These are phyloP conservation scores for Falco concolor DNA, from an alignment of 2,797 vertebrate genomes.

Conservation along the genomic window DNA sequence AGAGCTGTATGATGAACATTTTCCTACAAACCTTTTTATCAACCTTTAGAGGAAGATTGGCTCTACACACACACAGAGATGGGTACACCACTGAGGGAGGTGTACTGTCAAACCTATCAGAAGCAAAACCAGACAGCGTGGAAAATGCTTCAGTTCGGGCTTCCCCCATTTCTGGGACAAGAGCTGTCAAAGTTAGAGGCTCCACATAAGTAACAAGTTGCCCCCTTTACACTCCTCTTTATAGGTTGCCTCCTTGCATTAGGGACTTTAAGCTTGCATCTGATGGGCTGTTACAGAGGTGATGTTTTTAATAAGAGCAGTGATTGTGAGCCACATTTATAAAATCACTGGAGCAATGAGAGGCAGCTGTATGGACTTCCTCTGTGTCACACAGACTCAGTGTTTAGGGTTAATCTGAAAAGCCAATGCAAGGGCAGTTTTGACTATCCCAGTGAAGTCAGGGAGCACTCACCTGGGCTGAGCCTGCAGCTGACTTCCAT, in stretches of 20 bases:
- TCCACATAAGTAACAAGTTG: background rate
- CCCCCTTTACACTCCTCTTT: background rate
- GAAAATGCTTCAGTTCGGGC: background rate
- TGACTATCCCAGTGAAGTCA: background rate
- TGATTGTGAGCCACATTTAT: background rate
- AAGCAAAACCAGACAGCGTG: background rate
- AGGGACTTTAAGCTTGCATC: background rate
- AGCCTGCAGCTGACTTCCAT: constrained; percentile 91
- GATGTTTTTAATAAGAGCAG: background rate
- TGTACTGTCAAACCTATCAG: background rate
- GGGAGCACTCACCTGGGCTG: constrained; percentile 80
- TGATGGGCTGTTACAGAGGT: background rate
- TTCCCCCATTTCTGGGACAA: background rate
- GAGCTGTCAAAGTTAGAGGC: background rate
- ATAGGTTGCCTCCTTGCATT: background rate
- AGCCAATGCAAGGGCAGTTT: background rate
- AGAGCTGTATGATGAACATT: background rate
- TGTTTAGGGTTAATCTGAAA: background rate
- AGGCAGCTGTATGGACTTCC: background rate
- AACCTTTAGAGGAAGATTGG: background rate
- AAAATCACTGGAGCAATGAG: background rate
- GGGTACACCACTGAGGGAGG: background rate
- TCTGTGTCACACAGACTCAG: background rate
- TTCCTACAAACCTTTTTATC: constrained; percentile 25
- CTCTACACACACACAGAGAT: background rate